Evolutionary conservation across 2,113 vertebrate genomes (phyloP), one percentile per base, ranked within the genome.

Genomic region (Dunckerocampus dactyliophorus): DNA sequence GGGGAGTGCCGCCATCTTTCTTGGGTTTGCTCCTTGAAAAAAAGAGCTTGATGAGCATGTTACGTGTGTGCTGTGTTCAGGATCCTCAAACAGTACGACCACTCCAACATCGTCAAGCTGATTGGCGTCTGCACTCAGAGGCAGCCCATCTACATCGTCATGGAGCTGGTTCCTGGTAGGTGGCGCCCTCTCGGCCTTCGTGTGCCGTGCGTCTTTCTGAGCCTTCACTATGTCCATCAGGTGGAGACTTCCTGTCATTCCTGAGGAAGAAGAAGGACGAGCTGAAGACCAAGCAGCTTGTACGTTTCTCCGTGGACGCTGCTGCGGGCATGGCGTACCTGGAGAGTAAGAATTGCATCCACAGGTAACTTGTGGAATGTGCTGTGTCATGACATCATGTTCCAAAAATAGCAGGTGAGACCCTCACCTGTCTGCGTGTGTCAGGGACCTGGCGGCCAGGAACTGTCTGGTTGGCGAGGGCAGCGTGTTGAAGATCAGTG

Each of bases 31-130:
- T 8, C 31, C 31, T 8, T 2, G 31, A 34, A 34, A 34, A 34
- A 34, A 34, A 49, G 5, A 48, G 17, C 8, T 3, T 49, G 8
- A n/a, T 24, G 49, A 51, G 43, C 43, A 34, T 67, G 8, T 73
- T 65, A 5, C 7, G 37, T 78, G 65, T 76, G 75, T 22, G 54
- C 2, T 48, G 5, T 17, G 8, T 90, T 21, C 81, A 99, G 96
- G 90, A 98, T 99, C 89, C 92, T 99, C 63, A 99, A 99, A 80
- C 96, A 99, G 55, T 99, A 99, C 20, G 96, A 99, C 82, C 96
- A 99, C 83, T 93, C 95, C 15, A 99, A 99, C 89, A 98, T 99
- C 69, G 96, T 99, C 78, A 98, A 98, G 77, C 91, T 98, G 78
- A 98, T 99, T 77, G 96, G 96, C 45, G 95, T 99, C 62, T 99